Conservation (phyloP, 2,888 invertebrate species). For the Pristionchus exspectatus region DNA sequence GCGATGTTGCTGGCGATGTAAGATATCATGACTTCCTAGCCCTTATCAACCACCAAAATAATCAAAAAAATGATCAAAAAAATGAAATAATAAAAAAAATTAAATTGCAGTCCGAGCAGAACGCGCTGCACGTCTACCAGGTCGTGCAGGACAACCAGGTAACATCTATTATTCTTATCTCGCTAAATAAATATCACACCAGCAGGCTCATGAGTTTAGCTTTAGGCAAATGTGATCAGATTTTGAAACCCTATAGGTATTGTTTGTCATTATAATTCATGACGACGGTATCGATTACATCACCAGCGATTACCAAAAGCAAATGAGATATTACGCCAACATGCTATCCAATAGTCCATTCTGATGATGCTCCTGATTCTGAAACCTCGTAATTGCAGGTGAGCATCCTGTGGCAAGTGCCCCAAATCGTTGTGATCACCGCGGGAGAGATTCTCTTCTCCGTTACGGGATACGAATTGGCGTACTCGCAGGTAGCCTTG, state of each 20-base stretch:
- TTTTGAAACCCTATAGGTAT: too few species aligned
- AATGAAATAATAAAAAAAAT: not conserved
- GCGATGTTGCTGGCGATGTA: not conserved
- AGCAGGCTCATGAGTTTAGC: too few species aligned
- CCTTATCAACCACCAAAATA: not conserved
- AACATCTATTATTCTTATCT: too few species aligned
- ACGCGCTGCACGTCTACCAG: slow-evolving; percentile 51
- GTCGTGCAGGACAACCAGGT: slow-evolving; percentile 64
- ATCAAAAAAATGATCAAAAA: not conserved
- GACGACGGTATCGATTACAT: too few species aligned
- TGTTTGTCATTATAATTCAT: too few species aligned
- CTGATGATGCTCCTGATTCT: too few species aligned
- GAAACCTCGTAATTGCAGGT: slow-evolving; percentile 61
- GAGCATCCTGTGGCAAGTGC: slow-evolving; percentile 80
- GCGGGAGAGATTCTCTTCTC: slow-evolving; percentile 81
- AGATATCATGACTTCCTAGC: too few species aligned
- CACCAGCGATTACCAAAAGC: too few species aligned
- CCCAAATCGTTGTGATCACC: slow-evolving; percentile 81
- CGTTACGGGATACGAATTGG: slow-evolving; percentile 81
- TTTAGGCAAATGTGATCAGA: too few species aligned
- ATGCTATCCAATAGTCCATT: too few species aligned
- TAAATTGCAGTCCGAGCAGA: not conserved
- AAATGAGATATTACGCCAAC: too few species aligned
- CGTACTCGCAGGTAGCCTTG: slow-evolving; percentile 70
- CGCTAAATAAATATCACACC: too few species aligned